These are phyloP conservation scores for Myiagra hebetior DNA, from an alignment of 2,113 vertebrate species.

Conservation along the genomic window DNA sequence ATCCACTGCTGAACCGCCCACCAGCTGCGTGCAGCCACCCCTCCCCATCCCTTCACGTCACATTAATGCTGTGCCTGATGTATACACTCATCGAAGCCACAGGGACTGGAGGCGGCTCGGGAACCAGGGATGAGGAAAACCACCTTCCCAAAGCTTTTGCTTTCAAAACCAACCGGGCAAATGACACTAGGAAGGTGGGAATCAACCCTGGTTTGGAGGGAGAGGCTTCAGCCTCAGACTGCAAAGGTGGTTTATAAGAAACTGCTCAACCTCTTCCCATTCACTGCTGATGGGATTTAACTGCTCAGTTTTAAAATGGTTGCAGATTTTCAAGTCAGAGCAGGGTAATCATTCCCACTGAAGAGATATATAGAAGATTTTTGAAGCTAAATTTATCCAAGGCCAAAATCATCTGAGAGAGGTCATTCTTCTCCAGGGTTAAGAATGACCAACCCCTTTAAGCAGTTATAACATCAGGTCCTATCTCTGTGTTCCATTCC, in stretches of 20 bases:
- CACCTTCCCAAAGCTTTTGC: background rate
- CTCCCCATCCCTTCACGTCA: background rate
- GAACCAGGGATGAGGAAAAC: fast-evolving
- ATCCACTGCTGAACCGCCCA: background rate
- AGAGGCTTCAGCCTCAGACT: background rate
- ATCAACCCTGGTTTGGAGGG: background rate
- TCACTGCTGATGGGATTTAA: background rate
- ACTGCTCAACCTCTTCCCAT: background rate
- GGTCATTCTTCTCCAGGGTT: background rate
- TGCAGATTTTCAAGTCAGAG: background rate
- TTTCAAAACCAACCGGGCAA: background rate
- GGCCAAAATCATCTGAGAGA: background rate
- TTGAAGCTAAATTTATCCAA: background rate
- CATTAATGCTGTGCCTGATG: background rate
- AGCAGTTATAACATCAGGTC: background rate
- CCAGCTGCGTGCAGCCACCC: background rate
- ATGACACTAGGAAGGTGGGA: background rate
- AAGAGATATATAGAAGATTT: background rate
- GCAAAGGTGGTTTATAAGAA: background rate
- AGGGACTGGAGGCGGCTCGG: background rate
- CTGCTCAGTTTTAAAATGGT: background rate
- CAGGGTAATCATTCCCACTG: background rate
- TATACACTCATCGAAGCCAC: background rate
- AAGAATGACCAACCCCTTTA: background rate
- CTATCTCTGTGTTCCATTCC: background rate